A percentile compares a stretch with the other conserved stretches of the same genome.
Conservation (phyloP, 2,797 vertebrate genomes). For the Galaxias olidus region DNA sequence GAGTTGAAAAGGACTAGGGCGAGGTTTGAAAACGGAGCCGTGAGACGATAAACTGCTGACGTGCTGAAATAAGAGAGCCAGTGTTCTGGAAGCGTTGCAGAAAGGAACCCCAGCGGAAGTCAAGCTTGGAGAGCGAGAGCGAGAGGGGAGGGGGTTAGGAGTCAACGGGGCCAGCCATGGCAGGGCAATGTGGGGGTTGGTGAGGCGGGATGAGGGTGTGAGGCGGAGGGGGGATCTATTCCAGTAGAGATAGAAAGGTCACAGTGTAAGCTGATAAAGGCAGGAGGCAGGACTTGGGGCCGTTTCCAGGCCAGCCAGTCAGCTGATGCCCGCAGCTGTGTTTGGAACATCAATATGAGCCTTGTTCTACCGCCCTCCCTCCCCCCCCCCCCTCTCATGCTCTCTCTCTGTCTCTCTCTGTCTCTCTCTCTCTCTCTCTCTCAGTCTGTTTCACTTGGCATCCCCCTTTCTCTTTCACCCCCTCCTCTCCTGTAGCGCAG, state of each 20-base stretch:
- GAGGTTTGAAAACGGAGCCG: conserved; percentile 57
- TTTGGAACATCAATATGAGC: conserved; percentile 79
- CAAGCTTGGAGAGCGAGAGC: conserved; percentile 36
- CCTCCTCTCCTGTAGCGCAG: conserved; percentile 42
- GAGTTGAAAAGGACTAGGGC: conserved; percentile 59
- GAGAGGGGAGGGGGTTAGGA: conserved; percentile 9
- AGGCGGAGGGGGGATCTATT: conserved; percentile 54
- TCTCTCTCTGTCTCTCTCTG: conserved; percentile 45
- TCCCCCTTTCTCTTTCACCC: conserved; percentile 5
- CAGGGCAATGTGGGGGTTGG: conserved; percentile 1
- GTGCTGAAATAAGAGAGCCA: conserved; percentile 50
- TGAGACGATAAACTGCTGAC: conserved; percentile 71
- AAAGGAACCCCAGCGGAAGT: conserved; percentile 46
- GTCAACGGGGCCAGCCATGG: conserved; percentile 31
- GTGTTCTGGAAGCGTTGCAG: conserved; percentile 52
- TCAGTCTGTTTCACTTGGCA: not conserved
- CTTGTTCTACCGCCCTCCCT: conserved; percentile 69
- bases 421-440: conserved; percentile 46
- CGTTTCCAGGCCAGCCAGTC: conserved; percentile 79
- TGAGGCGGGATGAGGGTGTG: not conserved
- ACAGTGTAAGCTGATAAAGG: conserved; percentile 82
- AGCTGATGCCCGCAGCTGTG: conserved; percentile 82
- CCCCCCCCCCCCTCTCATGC: conserved; percentile 25
- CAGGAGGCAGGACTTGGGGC: conserved; percentile 66
- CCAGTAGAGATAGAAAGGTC: conserved; percentile 81